phyloP scores from a whole-genome alignment of 2,797 vertebrate genomes.

The Scyliorhinus canicula region DNA sequence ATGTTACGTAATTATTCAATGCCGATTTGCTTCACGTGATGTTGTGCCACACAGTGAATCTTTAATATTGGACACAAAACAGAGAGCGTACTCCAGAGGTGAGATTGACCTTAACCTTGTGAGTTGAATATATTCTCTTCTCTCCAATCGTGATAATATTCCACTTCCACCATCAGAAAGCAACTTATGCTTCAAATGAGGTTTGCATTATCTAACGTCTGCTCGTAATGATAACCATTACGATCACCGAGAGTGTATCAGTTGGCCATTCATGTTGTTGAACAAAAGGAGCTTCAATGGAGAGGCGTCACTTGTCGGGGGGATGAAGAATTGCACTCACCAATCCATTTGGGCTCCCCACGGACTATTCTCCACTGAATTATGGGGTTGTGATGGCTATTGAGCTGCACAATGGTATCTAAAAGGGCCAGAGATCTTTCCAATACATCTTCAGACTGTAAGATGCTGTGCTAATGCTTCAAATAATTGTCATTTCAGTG shows the following conservation, averaged over 20 bases:
- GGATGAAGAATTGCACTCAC: not conserved
- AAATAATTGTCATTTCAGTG: not conserved
- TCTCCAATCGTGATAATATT: not conserved
- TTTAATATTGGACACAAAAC: not conserved
- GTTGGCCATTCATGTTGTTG: not conserved
- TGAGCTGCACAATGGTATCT: not conserved
- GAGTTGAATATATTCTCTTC: not conserved
- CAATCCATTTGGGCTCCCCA: too few species aligned
- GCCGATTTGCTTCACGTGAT: not conserved
- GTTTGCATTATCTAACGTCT: constrained; percentile 10
- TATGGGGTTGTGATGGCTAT: not conserved
- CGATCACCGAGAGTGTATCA: not conserved
- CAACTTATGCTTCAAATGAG: not conserved
- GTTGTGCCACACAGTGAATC: not conserved
- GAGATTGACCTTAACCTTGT: constrained; percentile 1
- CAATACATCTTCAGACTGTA: not conserved
- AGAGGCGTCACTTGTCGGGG: not conserved
- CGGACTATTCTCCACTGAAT: not conserved
- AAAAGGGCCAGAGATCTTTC: not conserved
- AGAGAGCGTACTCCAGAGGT: not conserved
- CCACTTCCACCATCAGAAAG: not conserved
- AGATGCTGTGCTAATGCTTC: not conserved
- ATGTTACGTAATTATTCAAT: not conserved
- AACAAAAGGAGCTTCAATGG: not conserved
- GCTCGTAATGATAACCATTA: not conserved